Conservation (phyloP, 2,888 invertebrate genomes). For the Brenthis hecate region DNA sequence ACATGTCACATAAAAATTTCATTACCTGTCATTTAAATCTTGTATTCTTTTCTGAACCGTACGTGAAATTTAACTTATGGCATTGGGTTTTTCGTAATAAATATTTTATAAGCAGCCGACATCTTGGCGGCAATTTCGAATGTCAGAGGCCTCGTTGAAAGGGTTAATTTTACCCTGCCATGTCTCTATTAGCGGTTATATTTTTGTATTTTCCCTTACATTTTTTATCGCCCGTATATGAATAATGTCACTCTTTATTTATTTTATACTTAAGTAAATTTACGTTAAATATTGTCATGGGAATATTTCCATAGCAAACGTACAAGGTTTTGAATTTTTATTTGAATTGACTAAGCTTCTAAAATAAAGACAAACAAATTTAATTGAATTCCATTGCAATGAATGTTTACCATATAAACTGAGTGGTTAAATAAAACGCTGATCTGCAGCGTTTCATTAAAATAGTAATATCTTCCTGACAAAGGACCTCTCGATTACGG, state of each 20-base stretch:
- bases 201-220: slow-evolving; percentile 12
- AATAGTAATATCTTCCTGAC: too few relatives aligned
- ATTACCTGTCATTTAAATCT: not conserved
- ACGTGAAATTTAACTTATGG: slow-evolving; percentile 4
- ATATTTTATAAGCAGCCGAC: slow-evolving; percentile 14
- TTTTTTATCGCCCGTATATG: slow-evolving; percentile 6
- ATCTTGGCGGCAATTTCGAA: slow-evolving; percentile 19
- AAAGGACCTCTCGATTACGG: too few relatives aligned
- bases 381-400: not conserved
- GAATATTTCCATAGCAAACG: not conserved
- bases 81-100: slow-evolving; percentile 11
- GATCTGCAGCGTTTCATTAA: too few relatives aligned
- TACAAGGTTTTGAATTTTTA: too few relatives aligned
- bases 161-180: slow-evolving; percentile 30
- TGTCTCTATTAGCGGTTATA: slow-evolving; percentile 20
- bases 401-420: too few relatives aligned
- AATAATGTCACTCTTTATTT: slow-evolving; percentile 16
- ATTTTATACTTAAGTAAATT: not conserved
- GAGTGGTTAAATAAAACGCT: too few relatives aligned
- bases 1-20: not conserved
- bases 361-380: not conserved
- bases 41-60: not conserved
- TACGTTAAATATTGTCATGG: slow-evolving; percentile 1
- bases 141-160: slow-evolving; percentile 34
- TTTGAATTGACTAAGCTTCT: too few relatives aligned